phyloP scores from a whole-genome alignment of 2,797 vertebrate species.

The Tiaroga cobitis region DNA sequence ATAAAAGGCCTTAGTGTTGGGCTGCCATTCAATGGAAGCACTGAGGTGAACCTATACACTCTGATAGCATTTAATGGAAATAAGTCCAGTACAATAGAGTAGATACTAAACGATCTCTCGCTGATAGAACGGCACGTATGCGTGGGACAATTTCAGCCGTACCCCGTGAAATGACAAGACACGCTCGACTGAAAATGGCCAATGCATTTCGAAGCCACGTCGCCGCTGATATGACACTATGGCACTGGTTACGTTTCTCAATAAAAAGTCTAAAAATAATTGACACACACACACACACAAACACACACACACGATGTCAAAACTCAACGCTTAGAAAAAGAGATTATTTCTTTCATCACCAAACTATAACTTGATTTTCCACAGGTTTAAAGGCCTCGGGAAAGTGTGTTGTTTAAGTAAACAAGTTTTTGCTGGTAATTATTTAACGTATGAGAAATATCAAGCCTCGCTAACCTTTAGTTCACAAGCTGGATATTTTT shows the following conservation, averaged over 20 bases:
- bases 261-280: conserved; percentile 45
- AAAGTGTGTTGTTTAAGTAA: conserved; percentile 7
- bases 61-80: conserved; percentile 46
- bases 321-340: conserved; percentile 37
- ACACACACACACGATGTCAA: not conserved
- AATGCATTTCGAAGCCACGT: conserved; percentile 50
- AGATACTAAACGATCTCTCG: conserved; percentile 10
- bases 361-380: conserved; percentile 42
- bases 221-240: conserved; percentile 58
- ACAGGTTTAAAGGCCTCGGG: not conserved
- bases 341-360: conserved; percentile 22
- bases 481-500: conserved; percentile 21
- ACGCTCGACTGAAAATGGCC: conserved; percentile 41
- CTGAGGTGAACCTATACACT: conserved; percentile 42
- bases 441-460: not conserved
- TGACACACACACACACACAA: not conserved
- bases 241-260: conserved; percentile 38
- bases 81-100: conserved; percentile 41
- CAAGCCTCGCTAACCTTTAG: conserved; percentile 35
- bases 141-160: conserved; percentile 34
- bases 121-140: conserved; percentile 22
- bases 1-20: conserved; percentile 42
- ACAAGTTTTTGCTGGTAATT: conserved; percentile 8
- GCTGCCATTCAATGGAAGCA: conserved; percentile 39
- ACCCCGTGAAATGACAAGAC: conserved; percentile 32